Base-by-base conservation (phyloP, 2,113 vertebrate genomes). In the Pygoscelis adeliae region DNA sequence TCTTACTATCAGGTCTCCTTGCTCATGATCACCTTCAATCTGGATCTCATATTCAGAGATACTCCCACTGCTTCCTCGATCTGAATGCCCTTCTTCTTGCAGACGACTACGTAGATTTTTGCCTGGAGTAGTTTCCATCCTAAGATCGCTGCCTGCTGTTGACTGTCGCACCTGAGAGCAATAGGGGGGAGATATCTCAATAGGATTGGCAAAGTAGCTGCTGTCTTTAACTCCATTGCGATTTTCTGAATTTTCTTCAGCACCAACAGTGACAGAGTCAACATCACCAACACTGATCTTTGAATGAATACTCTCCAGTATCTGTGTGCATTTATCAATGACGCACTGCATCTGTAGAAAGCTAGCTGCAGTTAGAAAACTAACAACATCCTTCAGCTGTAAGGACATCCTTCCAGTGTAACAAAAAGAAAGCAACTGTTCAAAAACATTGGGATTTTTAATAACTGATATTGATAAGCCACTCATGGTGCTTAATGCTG, bases 311-410 rank as follows among this genome's bases (percentile, higher is more conserved):
- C 99, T 99, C 98, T 99, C 99, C 71, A 99, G 98, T 95, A 99
- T 99, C 97, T 99, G 99, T 4, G 99, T 99, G 97, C 99, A 99
- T 96, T 99, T 99, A 97, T 99, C 99, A 32, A 99, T 99, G 97
- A 99, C 99, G 8, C 99, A 98, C 97, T 99, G 99, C 99, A 99
- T 99, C 98, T 99, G 99, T 61, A 99, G 99, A 95, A 99, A 99
- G 98, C 99, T 99, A 78, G 99, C 99, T 30, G 99, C 99, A 0
- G 99, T 99, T 29, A 99, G 98, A 96, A 99, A 99, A 91, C 99
- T 99, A 96, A 99, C 99, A 52, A 99, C 99, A 46, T 99, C 99
- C 97, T 99, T 99, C 91, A 99, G 98, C 91, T 99, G 99, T 96
- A 99, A 97, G 63, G 99, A 99, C 99, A 99, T 99, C 97, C 99